Percentiles rank a stretch among this genome's conserved stretches.
phyloP scores from a whole-genome alignment of 1,140 invertebrate species.

The Heliconius himera region DNA sequence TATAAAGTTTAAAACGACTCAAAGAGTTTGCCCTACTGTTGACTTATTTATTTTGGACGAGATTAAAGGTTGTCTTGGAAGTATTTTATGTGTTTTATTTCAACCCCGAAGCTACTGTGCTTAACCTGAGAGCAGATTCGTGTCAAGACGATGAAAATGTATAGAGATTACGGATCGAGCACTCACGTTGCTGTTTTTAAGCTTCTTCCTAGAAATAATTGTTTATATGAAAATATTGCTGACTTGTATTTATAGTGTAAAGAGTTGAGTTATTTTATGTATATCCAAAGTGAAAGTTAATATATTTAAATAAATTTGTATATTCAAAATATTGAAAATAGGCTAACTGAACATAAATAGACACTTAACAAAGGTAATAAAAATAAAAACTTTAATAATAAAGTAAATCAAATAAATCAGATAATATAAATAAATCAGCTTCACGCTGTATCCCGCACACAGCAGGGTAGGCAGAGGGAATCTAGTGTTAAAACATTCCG shows the following conservation, averaged over 20 bases:
- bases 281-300: conserved; percentile 44
- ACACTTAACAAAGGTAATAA: too few species aligned
- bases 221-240: conserved; percentile 2
- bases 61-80: conserved; percentile 79
- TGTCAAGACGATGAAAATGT: conserved; percentile 9
- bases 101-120: not conserved
- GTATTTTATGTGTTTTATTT: conserved; percentile 55
- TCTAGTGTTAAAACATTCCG: too few species aligned
- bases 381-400: too few species aligned
- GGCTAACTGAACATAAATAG: too few species aligned
- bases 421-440: too few species aligned
- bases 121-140: not conserved
- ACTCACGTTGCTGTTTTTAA: conserved; percentile 5
- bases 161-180: not conserved
- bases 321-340: too few species aligned
- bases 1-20: conserved; percentile 76
- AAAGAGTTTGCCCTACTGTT: conserved; percentile 78
- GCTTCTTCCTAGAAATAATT: conserved; percentile 9
- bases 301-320: conserved; percentile 40
- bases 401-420: too few species aligned
- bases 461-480: too few species aligned
- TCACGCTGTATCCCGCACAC: too few species aligned
- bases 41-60: conserved; percentile 77
- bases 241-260: not conserved
- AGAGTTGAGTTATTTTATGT: not conserved